Evolutionary conservation across 2,888 invertebrate genomes (phyloP), one percentile per base, ranked within the genome.

Genomic region (Orthosia incerta): DNA sequence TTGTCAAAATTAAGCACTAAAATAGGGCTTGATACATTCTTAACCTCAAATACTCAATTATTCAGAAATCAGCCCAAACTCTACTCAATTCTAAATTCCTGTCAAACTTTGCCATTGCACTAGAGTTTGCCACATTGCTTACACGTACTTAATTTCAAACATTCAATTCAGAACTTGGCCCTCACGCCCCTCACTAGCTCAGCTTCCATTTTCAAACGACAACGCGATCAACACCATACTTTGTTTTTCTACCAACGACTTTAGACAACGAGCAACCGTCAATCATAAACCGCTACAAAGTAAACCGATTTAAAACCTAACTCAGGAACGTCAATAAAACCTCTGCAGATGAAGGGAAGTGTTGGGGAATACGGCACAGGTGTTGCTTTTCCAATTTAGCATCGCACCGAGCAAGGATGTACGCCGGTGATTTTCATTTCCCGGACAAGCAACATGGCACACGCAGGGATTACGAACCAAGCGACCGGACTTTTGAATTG

Each of bases 381-480:
- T 94, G 94, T 92, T 90, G 92, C 84, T 87, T 89, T 93, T 92
- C 90, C 93, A 93, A 93, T 93, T 92, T 91, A 89, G 80, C 88
- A 88, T 86, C 86, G 88, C 87, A 72, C 56, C 71, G 86, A 86
- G 74, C 86, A 88, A 88, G 90, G 91, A 90, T 92, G 90, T 90
- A 86, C 87, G 86, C 87, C 86, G 82, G 89, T 90, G 90, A 92
- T 91, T 93, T 92, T 94, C 82, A 87, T 86, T 88, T 82, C 86
- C 82, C 87, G 76, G 76, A 81, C 82, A 82, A 76, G 76, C 87
- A 86, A 82, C 89, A 85, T 77, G 86, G 81, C 84, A 76, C 76
- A 62, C 78, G 84, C 72, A 69, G 57, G 79, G 80, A 84, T 88
- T 85, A 85, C 84, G 77, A 71, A 72, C 67, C 76, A 74, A 78